Percentiles rank a stretch among this genome's conserved stretches.
These are phyloP conservation scores for Cylloceria caligata DNA, from an alignment of 2,888 invertebrate species.

Conservation along the genomic window DNA sequence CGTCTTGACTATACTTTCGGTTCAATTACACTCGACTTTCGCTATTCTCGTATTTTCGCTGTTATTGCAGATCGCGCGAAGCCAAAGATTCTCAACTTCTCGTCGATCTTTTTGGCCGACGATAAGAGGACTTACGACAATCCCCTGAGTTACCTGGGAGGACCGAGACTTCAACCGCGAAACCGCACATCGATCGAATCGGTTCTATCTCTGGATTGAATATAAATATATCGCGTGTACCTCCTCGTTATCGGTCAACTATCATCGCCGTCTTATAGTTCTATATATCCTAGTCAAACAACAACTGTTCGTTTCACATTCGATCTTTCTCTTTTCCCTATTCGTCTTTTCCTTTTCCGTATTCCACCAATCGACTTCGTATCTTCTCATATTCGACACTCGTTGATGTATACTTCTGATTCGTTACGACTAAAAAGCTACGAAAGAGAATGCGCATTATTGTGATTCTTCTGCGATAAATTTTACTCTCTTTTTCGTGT, in stretches of 20 bases:
- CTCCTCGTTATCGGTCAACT: slow-evolving; percentile 8
- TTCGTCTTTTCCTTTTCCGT: not conserved
- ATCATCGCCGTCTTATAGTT: slow-evolving; percentile 44
- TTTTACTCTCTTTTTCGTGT: slow-evolving; percentile 7
- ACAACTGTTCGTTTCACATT: slow-evolving; percentile 56
- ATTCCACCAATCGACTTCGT: not conserved
- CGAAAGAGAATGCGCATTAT: slow-evolving; percentile 23
- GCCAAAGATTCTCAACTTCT: slow-evolving; percentile 71
- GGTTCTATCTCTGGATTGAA: slow-evolving; percentile 88
- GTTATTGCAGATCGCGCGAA: slow-evolving; percentile 73
- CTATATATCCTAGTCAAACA: slow-evolving; percentile 65
- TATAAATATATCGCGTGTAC: slow-evolving; percentile 24
- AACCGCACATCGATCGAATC: slow-evolving; percentile 89
- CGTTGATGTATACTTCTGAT: slow-evolving; percentile 1
- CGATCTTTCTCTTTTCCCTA: slow-evolving; percentile 24
- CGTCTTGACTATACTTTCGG: too few species aligned
- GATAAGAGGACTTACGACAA: slow-evolving; percentile 87
- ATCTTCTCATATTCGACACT: not conserved
- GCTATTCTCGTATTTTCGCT: not conserved
- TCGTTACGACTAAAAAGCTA: slow-evolving; percentile 20
- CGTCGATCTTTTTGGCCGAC: slow-evolving; percentile 86
- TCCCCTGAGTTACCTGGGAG: slow-evolving; percentile 90
- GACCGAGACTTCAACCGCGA: slow-evolving; percentile 86
- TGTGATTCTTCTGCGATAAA: slow-evolving; percentile 33
- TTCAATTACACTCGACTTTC: not conserved